Evolutionary conservation across 1,140 invertebrate genomes (phyloP).

Genomic region (Penaeus vannamei): DNA sequence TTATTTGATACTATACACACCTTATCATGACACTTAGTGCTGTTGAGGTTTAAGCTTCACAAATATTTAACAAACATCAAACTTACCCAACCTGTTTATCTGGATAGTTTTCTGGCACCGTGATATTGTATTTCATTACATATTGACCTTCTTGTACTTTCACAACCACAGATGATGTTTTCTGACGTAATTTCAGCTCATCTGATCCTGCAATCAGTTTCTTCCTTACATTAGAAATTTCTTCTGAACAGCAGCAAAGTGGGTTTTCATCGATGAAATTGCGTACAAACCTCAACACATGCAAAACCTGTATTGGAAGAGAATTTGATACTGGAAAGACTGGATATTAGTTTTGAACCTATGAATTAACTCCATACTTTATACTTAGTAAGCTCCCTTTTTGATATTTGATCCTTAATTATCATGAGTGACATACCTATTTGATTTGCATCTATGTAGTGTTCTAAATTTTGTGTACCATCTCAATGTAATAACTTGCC

Average conservation of each 20-base stretch:
- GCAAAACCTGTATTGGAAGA: constrained; percentile 70
- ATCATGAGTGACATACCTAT: too few relatives aligned
- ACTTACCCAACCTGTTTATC: constrained; percentile 75
- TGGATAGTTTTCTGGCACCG: constrained; percentile 81
- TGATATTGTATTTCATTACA: constrained; percentile 76
- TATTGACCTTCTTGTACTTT: constrained; percentile 77
- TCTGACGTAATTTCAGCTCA: constrained; percentile 81
- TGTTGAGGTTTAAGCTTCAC: too few relatives aligned
- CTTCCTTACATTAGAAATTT: constrained; percentile 78
- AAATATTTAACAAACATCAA: too few relatives aligned
- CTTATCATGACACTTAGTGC: too few relatives aligned
- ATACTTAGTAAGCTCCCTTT: neutral
- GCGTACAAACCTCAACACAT: constrained; percentile 77
- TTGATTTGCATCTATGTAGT: too few relatives aligned
- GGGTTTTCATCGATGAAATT: constrained; percentile 83
- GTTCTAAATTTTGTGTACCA: too few relatives aligned
- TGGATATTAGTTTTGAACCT: constrained; percentile 42
- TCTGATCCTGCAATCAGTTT: constrained; percentile 73
- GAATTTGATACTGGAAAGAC: constrained; percentile 69
- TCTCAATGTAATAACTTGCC: too few relatives aligned
- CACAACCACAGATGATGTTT: constrained; percentile 77
- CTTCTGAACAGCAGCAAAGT: constrained; percentile 82
- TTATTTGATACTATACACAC: too few relatives aligned
- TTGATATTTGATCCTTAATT: too few relatives aligned
- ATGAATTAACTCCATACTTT: constrained; percentile 29